Evolutionary conservation across 2,797 vertebrate species (phyloP), one percentile per base, ranked within the genome.

Genomic region (Sebastolobus alascanus): DNA sequence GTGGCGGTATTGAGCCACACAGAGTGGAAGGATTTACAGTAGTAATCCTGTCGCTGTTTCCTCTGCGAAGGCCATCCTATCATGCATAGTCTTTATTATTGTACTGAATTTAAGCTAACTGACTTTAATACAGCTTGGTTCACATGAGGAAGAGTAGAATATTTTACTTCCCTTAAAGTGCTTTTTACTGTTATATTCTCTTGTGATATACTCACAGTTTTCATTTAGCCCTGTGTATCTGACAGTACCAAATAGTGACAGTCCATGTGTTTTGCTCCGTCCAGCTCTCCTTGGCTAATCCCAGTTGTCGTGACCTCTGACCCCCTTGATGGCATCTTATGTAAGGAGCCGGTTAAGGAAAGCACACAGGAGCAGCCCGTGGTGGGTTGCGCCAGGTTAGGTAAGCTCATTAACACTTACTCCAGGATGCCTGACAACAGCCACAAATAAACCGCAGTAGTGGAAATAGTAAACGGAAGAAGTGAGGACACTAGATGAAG

Each of bases 401-500:
- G 59, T 93, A 94, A 93, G 90, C 93, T 92, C 83, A 93, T 93
- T 94, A 92, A 74, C 82, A 74, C 66, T 87, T 89, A 86, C 84
- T 86, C 72, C 54, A 68, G 80, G 77, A 86, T n/a, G 29, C 70
- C 58, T 54, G 31, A 77, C 72, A 77, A 70, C 75, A 69, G 33
- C 79, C 40, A 68, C 56, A 86, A 78, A 80, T 82, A 84, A 79
- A 79, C 85, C n/a, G 64, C 65, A 18, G 63, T 14, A 12, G 59
- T 77, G 58, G 11, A 54, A 75, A 31, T n/a, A 50, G 59, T 52
- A 20, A 68, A 80, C 11, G n/a, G 13, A n/a, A 35, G 22, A 50
- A 16, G 31, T 10, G 43, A 70, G 20, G 29, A 60, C 31, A 65
- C 1, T 0, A 29, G 18, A 46, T 52, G 12, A 66, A 82, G 43